phyloP scores from a whole-genome alignment of 2,888 invertebrate species.

The Andrena marginata region DNA sequence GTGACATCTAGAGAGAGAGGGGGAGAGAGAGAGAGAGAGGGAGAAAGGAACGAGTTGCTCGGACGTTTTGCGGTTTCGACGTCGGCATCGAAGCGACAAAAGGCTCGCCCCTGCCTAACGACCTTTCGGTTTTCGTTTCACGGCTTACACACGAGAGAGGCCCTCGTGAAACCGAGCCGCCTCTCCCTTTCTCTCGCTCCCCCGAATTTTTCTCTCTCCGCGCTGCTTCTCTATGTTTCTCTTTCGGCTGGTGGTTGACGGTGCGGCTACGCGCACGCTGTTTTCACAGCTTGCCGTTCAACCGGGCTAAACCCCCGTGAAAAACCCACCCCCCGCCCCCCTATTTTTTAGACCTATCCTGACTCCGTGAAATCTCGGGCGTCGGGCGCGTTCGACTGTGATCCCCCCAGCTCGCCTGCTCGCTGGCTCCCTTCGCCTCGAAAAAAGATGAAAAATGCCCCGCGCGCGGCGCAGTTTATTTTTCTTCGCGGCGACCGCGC shows the following conservation, averaged over 20 bases:
- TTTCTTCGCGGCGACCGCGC: not conserved
- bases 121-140: slow-evolving; percentile 83
- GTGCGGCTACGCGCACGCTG: slow-evolving; percentile 66
- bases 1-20: slow-evolving; percentile 34
- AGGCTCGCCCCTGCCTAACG: slow-evolving; percentile 84
- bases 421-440: not conserved
- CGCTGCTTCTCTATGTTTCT: slow-evolving; percentile 46
- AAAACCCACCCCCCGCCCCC: slow-evolving; percentile 58
- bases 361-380: slow-evolving; percentile 76
- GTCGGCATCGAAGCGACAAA: slow-evolving; percentile 83
- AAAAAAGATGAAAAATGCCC: slow-evolving; percentile 49
- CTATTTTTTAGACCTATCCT: slow-evolving; percentile 64
- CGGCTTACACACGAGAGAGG: slow-evolving; percentile 75
- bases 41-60: slow-evolving; percentile 54
- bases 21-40: slow-evolving; percentile 6
- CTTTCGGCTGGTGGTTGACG: slow-evolving; percentile 57
- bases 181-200: slow-evolving; percentile 29
- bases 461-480: slow-evolving; percentile 9
- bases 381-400: slow-evolving; percentile 79
- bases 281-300: slow-evolving; percentile 81
- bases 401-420: slow-evolving; percentile 57
- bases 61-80: slow-evolving; percentile 79
- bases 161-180: slow-evolving; percentile 77
- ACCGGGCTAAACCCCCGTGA: slow-evolving; percentile 64
- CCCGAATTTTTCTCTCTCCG: slow-evolving; percentile 19